These are phyloP conservation scores for Potorous gilbertii DNA, from an alignment of 2,797 vertebrate species.

Conservation along the genomic window DNA sequence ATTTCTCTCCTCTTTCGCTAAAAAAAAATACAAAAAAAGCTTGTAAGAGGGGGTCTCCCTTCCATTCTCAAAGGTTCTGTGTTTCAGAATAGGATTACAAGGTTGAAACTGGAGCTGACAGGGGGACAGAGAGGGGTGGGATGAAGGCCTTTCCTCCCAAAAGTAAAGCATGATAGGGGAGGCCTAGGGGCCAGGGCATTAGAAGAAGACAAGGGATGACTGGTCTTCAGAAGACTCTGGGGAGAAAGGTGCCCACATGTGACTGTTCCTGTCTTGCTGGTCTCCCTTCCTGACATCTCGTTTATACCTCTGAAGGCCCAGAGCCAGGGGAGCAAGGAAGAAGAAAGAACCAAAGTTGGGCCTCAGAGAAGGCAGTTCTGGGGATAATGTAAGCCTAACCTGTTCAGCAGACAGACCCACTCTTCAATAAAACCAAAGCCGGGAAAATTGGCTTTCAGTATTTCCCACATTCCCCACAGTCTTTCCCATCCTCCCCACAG, in stretches of 20 bases:
- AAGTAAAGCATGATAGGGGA: slow-evolving; percentile 28
- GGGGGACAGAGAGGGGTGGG: not conserved
- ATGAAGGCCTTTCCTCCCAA: not conserved
- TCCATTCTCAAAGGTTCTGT: not conserved
- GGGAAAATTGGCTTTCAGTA: not conserved
- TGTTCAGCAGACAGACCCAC: not conserved
- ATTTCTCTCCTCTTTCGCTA: not conserved
- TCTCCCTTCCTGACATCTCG: not conserved
- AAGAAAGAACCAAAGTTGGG: not conserved
- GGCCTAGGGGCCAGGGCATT: not conserved
- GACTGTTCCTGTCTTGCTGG: not conserved
- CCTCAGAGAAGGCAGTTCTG: slow-evolving; percentile 14
- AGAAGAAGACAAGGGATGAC: not conserved
- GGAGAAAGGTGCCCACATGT: not conserved
- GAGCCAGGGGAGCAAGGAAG: not conserved
- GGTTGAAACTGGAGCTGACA: not conserved
- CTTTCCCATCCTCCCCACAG: not conserved
- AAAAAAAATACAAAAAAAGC: not conserved
- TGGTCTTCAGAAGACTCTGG: not conserved
- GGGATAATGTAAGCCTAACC: not conserved
- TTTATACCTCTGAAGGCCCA: not conserved
- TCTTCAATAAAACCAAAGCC: not conserved
- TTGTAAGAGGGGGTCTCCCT: not conserved
- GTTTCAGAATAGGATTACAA: not conserved
- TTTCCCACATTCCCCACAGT: not conserved